Percentiles rank a stretch among this genome's conserved stretches.
Conservation (phyloP, 2,113 vertebrate genomes). For the Eclectus roratus region DNA sequence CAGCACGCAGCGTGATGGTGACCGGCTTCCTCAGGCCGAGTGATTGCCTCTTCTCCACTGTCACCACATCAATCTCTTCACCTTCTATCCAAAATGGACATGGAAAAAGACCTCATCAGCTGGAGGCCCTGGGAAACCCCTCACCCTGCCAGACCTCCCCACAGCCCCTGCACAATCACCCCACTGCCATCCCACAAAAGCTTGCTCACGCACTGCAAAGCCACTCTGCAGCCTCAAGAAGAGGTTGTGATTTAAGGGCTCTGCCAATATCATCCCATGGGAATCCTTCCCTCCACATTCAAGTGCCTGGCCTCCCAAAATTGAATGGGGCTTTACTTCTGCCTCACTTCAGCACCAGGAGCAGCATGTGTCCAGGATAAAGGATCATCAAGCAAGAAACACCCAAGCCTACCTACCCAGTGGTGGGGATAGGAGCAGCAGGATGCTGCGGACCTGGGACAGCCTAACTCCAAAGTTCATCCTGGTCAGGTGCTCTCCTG, state of each 20-base stretch:
- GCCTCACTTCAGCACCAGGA: not conserved
- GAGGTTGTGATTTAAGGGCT: not conserved
- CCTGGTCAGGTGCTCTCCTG: slow-evolving; percentile 56
- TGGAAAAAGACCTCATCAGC: not conserved
- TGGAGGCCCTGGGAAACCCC: not conserved
- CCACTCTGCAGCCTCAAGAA: not conserved
- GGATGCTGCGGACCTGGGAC: slow-evolving; percentile 35
- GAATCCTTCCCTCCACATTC: not conserved
- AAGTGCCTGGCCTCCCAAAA: accelerated
- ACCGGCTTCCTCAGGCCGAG: slow-evolving; percentile 82
- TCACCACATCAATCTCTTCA: slow-evolving; percentile 95
- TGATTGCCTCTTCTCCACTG: slow-evolving; percentile 86
- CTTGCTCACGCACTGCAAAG: accelerated
- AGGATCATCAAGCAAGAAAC: not conserved
- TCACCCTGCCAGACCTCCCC: not conserved
- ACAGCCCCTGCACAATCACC: accelerated
- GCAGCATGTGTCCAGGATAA: not conserved
- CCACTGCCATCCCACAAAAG: not conserved
- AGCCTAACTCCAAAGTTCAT: slow-evolving; percentile 64
- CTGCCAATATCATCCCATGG: accelerated
- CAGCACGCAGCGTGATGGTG: slow-evolving; percentile 87
- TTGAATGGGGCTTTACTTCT: not conserved
- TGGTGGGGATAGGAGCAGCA: not conserved
- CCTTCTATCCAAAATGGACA: slow-evolving; percentile 71
- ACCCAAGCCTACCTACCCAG: not conserved